These are phyloP conservation scores for Centroberyx gerrardi DNA, from an alignment of 2,797 vertebrate species.

Conservation along the genomic window DNA sequence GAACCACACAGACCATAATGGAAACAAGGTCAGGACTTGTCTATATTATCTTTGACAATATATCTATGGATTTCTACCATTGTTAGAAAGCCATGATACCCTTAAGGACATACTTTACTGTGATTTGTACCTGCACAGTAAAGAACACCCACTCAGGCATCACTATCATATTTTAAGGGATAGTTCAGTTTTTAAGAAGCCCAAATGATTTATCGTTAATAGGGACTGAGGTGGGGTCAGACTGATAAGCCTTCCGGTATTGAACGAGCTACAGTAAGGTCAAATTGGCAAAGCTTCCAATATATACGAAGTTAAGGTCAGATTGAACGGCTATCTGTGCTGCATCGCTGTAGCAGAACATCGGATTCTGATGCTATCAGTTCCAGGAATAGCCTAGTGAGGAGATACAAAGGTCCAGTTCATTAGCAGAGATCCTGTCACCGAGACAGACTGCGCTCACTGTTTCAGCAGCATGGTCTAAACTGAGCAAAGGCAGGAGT, in stretches of 20 bases:
- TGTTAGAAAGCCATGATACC: constrained; percentile 1
- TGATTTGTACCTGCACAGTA: not conserved
- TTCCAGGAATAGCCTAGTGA: constrained; percentile 71
- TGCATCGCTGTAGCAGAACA: constrained; percentile 62
- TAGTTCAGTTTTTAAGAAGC: constrained; percentile 33
- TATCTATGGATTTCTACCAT: too few species aligned
- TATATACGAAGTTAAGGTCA: constrained; percentile 57
- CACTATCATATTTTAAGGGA: constrained; percentile 21
- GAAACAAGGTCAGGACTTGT: too few species aligned
- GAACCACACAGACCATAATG: too few species aligned
- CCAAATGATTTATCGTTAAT: too few species aligned
- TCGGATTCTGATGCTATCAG: constrained; percentile 61
- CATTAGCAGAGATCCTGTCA: constrained; percentile 66
- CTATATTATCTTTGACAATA: too few species aligned
- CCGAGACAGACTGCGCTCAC: constrained; percentile 51
- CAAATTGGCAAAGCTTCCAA: constrained; percentile 51
- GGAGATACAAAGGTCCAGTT: constrained; percentile 66
- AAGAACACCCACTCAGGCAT: not conserved
- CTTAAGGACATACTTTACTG: not conserved
- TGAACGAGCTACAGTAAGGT: constrained; percentile 50
- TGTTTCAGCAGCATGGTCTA: constrained; percentile 36
- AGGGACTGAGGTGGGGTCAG: constrained; percentile 1
- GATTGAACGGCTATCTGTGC: constrained; percentile 61
- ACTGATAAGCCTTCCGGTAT: constrained; percentile 43
- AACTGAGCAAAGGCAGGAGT: constrained; percentile 43